Evolutionary conservation across 2,888 invertebrate genomes (phyloP), one percentile per base, ranked within the genome.

Genomic region (Hyppa rectilinea): DNA sequence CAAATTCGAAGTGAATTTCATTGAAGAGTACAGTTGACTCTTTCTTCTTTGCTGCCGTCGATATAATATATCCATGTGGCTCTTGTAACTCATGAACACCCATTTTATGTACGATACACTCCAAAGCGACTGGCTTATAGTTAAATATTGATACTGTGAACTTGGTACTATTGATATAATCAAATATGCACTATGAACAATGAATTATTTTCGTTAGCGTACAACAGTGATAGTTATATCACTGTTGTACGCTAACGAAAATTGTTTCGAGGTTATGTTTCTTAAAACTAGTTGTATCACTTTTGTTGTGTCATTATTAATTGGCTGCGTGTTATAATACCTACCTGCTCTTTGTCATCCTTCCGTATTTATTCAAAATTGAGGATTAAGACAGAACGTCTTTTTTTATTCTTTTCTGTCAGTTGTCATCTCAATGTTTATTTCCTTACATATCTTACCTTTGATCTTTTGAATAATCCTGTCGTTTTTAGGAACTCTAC

Each of bases 231-330:
- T 20, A 40, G n/a, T n/a, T n/a, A n/a, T n/a, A n/a, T n/a, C n/a
- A n/a, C n/a, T n/a, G n/a, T n/a, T n/a, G n/a, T n/a, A n/a, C n/a
- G n/a, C n/a, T 7, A 73, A 29, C 45, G 12, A n/a, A n/a, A n/a
- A n/a, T n/a, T 49, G 59, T 45, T 55, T 40, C 6, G 9, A 20
- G 17, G n/a, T 49, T 20, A 50, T 45, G 38, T 34, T 47, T 61
- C 26, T 14, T 34, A 23, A 56, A 58, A 71, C 53, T 49, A 7
- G 52, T 45, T 50, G 20, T 47, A 34, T 58, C n/a, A 56, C 29
- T 55, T 79, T 64, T 64, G 29, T 60, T 60, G 49, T 34, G n/a
- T 7, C n/a, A 23, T 34, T 49, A 26, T 4, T 0, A 38, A 4
- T 60, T 14, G n/a, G 55, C 70, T 45, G 58, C 26, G 6, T 38